These are phyloP conservation scores for Andrena trimmerana DNA, from an alignment of 2,888 invertebrate species.

Conservation along the genomic window DNA sequence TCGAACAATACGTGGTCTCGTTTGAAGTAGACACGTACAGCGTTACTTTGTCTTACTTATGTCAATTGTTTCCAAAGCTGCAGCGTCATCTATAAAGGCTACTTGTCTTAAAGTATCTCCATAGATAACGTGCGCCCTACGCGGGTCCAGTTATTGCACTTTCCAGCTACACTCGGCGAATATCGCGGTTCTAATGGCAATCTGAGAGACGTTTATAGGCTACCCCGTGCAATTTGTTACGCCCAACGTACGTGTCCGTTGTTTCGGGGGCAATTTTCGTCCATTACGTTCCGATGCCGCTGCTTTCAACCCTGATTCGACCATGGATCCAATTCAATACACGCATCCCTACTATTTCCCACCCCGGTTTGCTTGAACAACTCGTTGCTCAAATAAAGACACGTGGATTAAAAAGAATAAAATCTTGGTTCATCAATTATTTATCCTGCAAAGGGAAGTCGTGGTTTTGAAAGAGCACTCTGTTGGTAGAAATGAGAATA, in stretches of 20 bases:
- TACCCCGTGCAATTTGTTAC: slow-evolving; percentile 6
- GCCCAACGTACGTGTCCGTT: background rate
- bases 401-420: no score
- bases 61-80: slow-evolving; percentile 43
- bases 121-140: slow-evolving; percentile 15
- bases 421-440: no score
- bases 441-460: no score
- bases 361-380: no score
- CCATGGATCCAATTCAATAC: background rate
- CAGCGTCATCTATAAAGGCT: background rate
- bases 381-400: no score
- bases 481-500: no score
- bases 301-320: background rate
- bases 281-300: background rate
- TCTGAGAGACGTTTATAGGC: slow-evolving; percentile 24
- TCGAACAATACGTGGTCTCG: background rate
- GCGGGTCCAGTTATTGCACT: slow-evolving; percentile 40
- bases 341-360: background rate
- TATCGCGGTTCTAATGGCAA: slow-evolving; percentile 15
- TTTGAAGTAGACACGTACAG: background rate
- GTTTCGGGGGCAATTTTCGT: slow-evolving; percentile 1
- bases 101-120: slow-evolving; percentile 25
- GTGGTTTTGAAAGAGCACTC: no score
- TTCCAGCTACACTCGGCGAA: slow-evolving; percentile 27
- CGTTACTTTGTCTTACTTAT: slow-evolving; percentile 37